phyloP scores from a whole-genome alignment of 2,888 invertebrate species.

The Biston stratarius region DNA sequence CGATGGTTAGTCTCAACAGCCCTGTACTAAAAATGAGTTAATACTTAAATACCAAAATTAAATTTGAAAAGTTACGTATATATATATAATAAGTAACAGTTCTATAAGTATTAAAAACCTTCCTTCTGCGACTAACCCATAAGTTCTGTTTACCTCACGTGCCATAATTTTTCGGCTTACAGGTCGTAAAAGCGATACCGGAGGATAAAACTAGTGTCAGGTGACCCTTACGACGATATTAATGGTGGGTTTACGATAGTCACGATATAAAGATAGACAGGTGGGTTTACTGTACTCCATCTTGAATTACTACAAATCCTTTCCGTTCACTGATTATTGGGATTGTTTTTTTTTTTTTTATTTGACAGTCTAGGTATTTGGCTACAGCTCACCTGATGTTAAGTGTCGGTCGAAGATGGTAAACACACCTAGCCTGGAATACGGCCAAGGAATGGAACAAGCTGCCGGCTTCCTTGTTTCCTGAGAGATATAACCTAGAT shows the following conservation, averaged over 20 bases:
- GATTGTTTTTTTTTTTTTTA: too few relatives aligned
- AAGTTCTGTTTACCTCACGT: constrained; percentile 61
- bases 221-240: constrained; percentile 68
- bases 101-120: neutral
- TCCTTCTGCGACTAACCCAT: constrained; percentile 44
- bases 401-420: too few relatives aligned
- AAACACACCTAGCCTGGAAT: too few relatives aligned
- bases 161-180: constrained; percentile 69
- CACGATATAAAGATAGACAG: constrained; percentile 27
- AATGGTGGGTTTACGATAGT: constrained; percentile 56
- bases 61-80: too few relatives aligned
- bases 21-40: too few relatives aligned
- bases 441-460: too few relatives aligned
- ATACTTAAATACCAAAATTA: neutral
- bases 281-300: neutral
- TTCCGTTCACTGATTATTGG: too few relatives aligned
- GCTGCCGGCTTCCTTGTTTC: too few relatives aligned
- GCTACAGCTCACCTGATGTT: too few relatives aligned
- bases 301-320: neutral
- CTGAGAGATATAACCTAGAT: too few relatives aligned
- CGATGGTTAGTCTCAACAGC: too few relatives aligned
- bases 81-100: neutral
- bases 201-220: constrained; percentile 68
- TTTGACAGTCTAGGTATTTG: too few relatives aligned
- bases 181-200: constrained; percentile 60